phyloP scores from a whole-genome alignment of 1,140 invertebrate genomes.

The Conus betulinus region DNA sequence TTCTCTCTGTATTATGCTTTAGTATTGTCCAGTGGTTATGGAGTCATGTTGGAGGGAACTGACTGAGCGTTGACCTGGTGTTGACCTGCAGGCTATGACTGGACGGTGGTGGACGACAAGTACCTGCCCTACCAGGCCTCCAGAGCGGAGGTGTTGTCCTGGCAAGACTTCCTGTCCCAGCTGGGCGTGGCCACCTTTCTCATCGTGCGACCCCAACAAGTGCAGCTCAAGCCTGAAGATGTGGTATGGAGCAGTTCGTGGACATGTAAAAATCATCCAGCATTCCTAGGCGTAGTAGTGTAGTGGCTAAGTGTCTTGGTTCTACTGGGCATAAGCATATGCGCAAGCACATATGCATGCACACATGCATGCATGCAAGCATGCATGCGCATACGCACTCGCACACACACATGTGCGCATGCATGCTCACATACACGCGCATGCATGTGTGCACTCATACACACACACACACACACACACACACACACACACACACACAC shows the following conservation, averaged over 20 bases:
- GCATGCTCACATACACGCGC: no score
- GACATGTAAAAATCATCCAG: not conserved
- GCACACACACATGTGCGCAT: no score
- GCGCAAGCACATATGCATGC: no score
- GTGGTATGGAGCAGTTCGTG: not conserved
- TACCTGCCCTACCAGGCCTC: slow-evolving; percentile 56
- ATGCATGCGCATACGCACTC: no score
- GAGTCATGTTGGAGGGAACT: no score
- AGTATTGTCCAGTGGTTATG: no score
- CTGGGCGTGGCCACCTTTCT: slow-evolving; percentile 68
- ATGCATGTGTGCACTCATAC: no score
- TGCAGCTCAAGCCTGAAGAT: slow-evolving; percentile 5
- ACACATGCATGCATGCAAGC: no score
- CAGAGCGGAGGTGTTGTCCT: slow-evolving; percentile 41
- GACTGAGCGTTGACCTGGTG: no score
- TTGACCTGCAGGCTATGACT: slow-evolving; percentile 63
- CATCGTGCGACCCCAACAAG: slow-evolving; percentile 35
- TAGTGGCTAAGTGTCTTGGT: not conserved
- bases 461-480: no score
- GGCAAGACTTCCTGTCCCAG: slow-evolving; percentile 67
- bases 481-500: no score
- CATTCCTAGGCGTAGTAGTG: not conserved
- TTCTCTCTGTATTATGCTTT: no score
- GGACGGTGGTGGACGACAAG: slow-evolving; percentile 61
- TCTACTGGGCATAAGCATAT: not conserved